These are phyloP conservation scores for Aethina tumida DNA, from an alignment of 1,140 invertebrate species.

Conservation along the genomic window DNA sequence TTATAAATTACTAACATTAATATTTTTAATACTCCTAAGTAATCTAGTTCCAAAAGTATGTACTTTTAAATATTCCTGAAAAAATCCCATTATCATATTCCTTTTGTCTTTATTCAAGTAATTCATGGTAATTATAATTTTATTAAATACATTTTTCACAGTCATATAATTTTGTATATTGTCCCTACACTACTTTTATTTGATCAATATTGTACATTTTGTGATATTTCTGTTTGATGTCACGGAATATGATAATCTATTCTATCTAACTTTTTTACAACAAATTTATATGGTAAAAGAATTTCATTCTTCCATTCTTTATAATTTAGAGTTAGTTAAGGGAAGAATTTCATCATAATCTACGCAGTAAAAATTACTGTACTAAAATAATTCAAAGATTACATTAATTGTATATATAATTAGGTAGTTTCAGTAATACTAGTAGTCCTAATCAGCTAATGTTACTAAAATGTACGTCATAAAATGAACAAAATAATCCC, in stretches of 20 bases:
- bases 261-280: too few relatives aligned
- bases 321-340: too few relatives aligned
- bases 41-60: slow-evolving; percentile 23
- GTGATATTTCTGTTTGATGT: slow-evolving; percentile 39
- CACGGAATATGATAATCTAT: slow-evolving; percentile 44
- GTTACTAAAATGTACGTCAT: too few relatives aligned
- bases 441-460: too few relatives aligned
- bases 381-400: too few relatives aligned
- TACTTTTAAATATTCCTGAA: not conserved
- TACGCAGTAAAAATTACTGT: too few relatives aligned
- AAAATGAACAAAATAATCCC: too few relatives aligned
- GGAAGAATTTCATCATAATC: too few relatives aligned
- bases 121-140: slow-evolving; percentile 10
- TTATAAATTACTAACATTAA: slow-evolving; percentile 27
- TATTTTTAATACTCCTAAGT: slow-evolving; percentile 1
- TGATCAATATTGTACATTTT: slow-evolving; percentile 39
- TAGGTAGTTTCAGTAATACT: too few relatives aligned
- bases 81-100: not conserved
- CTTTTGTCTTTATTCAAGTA: not conserved
- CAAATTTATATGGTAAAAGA: too few relatives aligned
- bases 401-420: too few relatives aligned
- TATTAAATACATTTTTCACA: slow-evolving; percentile 28
- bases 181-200: slow-evolving; percentile 36
- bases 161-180: slow-evolving; percentile 45
- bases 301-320: too few relatives aligned